Base-by-base conservation (phyloP, 2,113 vertebrate genomes). In the Carassius gibelio region DNA sequence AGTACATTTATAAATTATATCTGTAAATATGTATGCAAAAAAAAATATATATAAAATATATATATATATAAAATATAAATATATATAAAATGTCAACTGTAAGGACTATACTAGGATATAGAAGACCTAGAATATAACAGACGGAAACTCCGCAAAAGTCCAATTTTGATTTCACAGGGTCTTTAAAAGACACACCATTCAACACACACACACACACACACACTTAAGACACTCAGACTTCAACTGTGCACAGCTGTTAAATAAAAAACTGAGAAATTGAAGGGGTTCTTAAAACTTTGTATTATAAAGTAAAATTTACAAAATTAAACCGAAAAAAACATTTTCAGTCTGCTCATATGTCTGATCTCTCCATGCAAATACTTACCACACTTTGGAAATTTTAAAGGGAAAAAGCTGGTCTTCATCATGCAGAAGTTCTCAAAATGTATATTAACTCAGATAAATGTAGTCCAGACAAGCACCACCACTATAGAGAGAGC, bases 401-500 rank as follows among this genome's bases (percentile, higher is more conserved):
- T 68, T 21, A 68, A 5, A 45, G 5, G 2, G 10, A 15, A 52
- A n/a, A 69, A 55, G 1, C 1, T 9, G 23, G 48, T 7, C 30
- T 42, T 23, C 9, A 26, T 59, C 81, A 83, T 83, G 81, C 81
- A 74, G 50, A 38, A 57, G 30, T 72, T 71, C 34, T 74, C 81
- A 50, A 66, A 69, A 69, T 10, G 62, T 23, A 81, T 36, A 68
- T 83, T 48, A 80, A 69, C 15, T 42, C 30, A 78, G 34, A 52
- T 79, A 23, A 57, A 72, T 68, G 17, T 77, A 80, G 30, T 71
- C 48, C 45, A 84, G 19, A 36, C 45, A 72, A 82, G 48, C 81
- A 82, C 17, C 81, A 71, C 26, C 23, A 81, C 62, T 68, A 81
- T 9, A 83, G 30, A 75, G 23, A 77, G 62, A 88, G 77, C 75